These are phyloP conservation scores for Megalonaias nervosa DNA, from an alignment of 1,140 invertebrate genomes.

Conservation along the genomic window DNA sequence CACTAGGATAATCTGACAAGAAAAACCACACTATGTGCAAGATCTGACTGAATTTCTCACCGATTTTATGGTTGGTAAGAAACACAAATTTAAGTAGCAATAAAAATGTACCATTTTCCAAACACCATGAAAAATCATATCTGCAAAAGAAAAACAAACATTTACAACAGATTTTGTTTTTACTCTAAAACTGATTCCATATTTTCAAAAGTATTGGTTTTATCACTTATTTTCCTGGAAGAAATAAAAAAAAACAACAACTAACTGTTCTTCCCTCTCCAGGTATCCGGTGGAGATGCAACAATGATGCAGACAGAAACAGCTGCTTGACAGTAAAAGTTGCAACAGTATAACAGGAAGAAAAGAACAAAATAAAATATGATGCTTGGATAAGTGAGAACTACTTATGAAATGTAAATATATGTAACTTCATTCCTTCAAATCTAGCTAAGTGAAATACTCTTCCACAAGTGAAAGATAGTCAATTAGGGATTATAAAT, in stretches of 20 bases:
- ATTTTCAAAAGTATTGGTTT: too few species aligned
- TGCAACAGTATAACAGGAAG: conserved; percentile 1
- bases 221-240: too few species aligned
- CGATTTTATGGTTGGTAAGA: too few species aligned
- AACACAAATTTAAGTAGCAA: too few species aligned
- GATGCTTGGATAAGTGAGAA: background rate
- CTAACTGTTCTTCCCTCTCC: background rate
- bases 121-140: too few species aligned
- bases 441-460: background rate
- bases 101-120: too few species aligned
- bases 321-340: background rate
- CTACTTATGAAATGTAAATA: background rate
- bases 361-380: background rate
- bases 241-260: background rate
- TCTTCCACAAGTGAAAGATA: conserved; percentile 11
- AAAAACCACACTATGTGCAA: too few species aligned
- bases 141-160: too few species aligned
- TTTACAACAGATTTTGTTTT: too few species aligned
- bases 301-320: background rate
- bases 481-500: background rate
- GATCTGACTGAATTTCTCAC: too few species aligned
- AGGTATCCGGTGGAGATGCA: background rate
- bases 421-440: conserved; percentile 1
- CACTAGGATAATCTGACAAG: too few species aligned
- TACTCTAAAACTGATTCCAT: too few species aligned